Evolutionary conservation across 92 coral and sea anemone species (phyloP).

Genomic region (Diadumene lineata): DNA sequence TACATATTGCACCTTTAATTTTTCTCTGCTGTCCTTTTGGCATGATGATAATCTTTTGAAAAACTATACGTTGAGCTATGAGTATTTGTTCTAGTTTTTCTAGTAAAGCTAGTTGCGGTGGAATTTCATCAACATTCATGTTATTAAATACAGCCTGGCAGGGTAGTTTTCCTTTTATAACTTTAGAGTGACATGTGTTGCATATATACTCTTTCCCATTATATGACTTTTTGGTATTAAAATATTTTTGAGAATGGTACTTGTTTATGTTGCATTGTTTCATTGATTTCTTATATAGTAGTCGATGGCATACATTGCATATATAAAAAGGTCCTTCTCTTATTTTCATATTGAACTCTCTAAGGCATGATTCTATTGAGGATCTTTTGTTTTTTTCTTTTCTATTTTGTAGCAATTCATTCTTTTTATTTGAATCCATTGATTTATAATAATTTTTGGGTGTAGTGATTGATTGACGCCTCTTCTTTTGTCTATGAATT

Average conservation of each 20-base stretch:
- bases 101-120: conserved; percentile 47
- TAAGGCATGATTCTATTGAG: conserved; percentile 37
- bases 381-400: conserved; percentile 31
- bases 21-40: conserved; percentile 68
- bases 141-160: conserved; percentile 68
- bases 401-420: conserved; percentile 25
- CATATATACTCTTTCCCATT: conserved; percentile 64
- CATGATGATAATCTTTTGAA: conserved; percentile 60
- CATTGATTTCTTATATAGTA: conserved; percentile 44
- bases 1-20: conserved; percentile 62
- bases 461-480: background rate
- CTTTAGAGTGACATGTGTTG: conserved; percentile 69
- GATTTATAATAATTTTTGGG: conserved; percentile 25
- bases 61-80: conserved; percentile 55
- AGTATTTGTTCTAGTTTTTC: conserved; percentile 67
- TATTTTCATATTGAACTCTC: conserved; percentile 42
- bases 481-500: background rate
- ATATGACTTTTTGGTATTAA: conserved; percentile 37
- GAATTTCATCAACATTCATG: conserved; percentile 54
- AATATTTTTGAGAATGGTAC: conserved; percentile 4
- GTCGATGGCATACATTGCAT: conserved; percentile 51
- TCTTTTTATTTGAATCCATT: conserved; percentile 37
- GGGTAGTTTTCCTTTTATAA: conserved; percentile 50
- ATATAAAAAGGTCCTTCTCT: conserved; percentile 66
- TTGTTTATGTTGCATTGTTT: background rate